phyloP scores from a whole-genome alignment of 1,140 invertebrate genomes.

The Myzus persicae region DNA sequence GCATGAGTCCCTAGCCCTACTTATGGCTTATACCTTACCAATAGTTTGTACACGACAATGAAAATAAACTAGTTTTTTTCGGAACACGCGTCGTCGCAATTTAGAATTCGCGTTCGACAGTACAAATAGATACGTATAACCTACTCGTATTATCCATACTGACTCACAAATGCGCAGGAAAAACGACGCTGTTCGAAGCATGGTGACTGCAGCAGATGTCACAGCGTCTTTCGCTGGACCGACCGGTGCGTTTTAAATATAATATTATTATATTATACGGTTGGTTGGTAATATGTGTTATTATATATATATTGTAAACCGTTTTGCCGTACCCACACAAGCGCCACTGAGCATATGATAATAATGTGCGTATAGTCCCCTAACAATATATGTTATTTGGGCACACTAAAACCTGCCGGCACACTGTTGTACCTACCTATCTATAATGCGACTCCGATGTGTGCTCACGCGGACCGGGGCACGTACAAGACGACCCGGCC shows the following conservation, averaged over 20 bases:
- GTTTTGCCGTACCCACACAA: not conserved
- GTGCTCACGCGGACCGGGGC: not conserved
- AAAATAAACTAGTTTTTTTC: not conserved
- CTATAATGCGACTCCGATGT: not conserved
- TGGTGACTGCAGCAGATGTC: not conserved
- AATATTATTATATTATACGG: slow-evolving; percentile 7
- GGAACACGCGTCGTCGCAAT: not conserved
- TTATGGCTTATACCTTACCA: no score
- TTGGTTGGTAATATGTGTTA: not conserved
- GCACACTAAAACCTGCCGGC: not conserved
- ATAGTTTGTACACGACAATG: not conserved
- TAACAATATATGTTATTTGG: not conserved
- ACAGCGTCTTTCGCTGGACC: not conserved
- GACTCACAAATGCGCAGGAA: not conserved
- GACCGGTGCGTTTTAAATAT: not conserved
- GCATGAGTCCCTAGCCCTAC: no score
- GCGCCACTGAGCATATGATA: slow-evolving; percentile 3
- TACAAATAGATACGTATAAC: not conserved
- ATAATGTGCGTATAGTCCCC: not conserved
- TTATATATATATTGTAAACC: not conserved
- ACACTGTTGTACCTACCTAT: not conserved
- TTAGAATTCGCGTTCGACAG: not conserved
- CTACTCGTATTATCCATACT: not conserved
- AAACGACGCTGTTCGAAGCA: not conserved
- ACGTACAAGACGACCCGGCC: not conserved